These are phyloP conservation scores for Augochlora pura DNA, from an alignment of 1,140 invertebrate species.

Conservation along the genomic window DNA sequence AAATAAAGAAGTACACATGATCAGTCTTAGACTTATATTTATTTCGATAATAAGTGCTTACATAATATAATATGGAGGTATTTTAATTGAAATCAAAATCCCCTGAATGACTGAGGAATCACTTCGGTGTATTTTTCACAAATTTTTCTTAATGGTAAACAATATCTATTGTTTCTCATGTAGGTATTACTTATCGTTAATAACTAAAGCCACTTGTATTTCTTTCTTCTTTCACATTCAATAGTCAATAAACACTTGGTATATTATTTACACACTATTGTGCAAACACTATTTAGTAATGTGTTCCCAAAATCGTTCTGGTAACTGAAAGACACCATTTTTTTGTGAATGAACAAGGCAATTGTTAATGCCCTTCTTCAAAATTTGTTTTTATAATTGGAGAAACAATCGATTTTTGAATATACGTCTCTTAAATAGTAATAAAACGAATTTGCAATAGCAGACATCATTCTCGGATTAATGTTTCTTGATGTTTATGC, in stretches of 20 bases:
- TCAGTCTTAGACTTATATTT: constrained; percentile 79
- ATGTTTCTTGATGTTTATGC: constrained; percentile 33
- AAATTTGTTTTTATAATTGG: constrained; percentile 13
- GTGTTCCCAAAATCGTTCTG: constrained; percentile 51
- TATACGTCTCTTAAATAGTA: constrained; percentile 18
- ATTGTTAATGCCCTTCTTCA: constrained; percentile 54
- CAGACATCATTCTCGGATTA: constrained; percentile 13
- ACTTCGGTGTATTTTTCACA: constrained; percentile 35
- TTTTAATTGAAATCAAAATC: constrained; percentile 75
- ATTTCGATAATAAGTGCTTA: constrained; percentile 78
- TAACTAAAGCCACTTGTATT: constrained; percentile 59
- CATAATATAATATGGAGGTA: constrained; percentile 76
- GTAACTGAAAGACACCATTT: constrained; percentile 57
- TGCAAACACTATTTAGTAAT: constrained; percentile 43
- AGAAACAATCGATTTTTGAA: constrained; percentile 13
- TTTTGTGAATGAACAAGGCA: constrained; percentile 55
- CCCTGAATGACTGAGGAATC: constrained; percentile 66
- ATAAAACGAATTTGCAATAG: constrained; percentile 30
- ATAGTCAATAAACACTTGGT: constrained; percentile 37
- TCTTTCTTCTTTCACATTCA: constrained; percentile 44
- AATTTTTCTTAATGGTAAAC: constrained; percentile 44
- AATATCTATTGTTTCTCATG: constrained; percentile 39
- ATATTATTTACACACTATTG: constrained; percentile 36
- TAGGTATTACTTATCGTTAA: constrained; percentile 50
- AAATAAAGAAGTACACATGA: constrained; percentile 38